Evolutionary conservation across 2,113 vertebrate genomes (phyloP).

Genomic region (Myrmophylax atrothorax): DNA sequence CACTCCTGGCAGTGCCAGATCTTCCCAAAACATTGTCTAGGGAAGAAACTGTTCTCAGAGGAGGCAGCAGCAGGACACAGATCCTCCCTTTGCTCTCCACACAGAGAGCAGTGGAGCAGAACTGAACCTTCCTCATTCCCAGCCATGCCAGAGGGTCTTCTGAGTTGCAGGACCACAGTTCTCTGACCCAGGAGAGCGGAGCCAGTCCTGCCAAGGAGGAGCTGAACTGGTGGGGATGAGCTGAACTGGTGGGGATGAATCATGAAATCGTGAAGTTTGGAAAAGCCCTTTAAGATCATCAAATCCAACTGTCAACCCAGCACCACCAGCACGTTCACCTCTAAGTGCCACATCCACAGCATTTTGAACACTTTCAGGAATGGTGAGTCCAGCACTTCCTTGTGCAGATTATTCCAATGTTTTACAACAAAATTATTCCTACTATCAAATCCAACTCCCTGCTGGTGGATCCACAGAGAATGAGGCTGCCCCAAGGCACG

Average conservation of each 20-base stretch:
- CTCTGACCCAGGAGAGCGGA: background rate
- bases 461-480: background rate
- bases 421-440: background rate
- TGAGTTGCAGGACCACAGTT: rapidly evolving
- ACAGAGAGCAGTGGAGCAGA: background rate
- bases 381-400: background rate
- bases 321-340: background rate
- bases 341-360: background rate
- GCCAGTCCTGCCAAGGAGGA: background rate
- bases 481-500: background rate
- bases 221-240: rapidly evolving
- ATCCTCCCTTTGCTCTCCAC: rapidly evolving
- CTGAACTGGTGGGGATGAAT: background rate
- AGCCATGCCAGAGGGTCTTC: background rate
- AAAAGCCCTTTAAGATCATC: background rate
- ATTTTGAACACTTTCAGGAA: background rate
- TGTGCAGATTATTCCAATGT: background rate
- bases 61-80: background rate
- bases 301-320: rapidly evolving
- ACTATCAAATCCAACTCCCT: background rate
- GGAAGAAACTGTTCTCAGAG: background rate
- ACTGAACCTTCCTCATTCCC: background rate
- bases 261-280: too few species aligned
- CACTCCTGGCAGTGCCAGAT: background rate
- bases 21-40: background rate